These are phyloP conservation scores for Melanotaenia trifasciata DNA, from an alignment of 2,797 vertebrate species.

Conservation along the genomic window DNA sequence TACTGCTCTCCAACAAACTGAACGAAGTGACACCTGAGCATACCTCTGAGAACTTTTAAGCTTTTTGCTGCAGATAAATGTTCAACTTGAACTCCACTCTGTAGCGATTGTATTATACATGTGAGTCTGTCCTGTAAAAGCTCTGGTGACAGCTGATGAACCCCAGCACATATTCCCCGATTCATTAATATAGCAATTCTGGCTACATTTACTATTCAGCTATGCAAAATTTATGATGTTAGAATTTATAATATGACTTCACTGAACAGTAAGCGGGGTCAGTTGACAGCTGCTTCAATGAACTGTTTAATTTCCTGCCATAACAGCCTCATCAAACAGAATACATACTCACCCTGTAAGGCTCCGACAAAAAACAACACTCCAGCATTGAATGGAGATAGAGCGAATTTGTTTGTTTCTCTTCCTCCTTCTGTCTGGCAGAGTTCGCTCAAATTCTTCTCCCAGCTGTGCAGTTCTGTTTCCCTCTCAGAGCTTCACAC, in stretches of 20 bases:
- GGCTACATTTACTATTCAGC: conserved; percentile 17
- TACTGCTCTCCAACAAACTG: background rate
- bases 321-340: conserved; percentile 60
- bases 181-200: conserved; percentile 29
- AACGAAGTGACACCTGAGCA: background rate
- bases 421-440: conserved; percentile 37
- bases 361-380: conserved; percentile 39
- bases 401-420: conserved; percentile 23
- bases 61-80: conserved; percentile 4
- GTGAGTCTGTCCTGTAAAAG: conserved; percentile 19
- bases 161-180: conserved; percentile 46
- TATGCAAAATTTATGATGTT: conserved; percentile 26
- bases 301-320: conserved; percentile 53
- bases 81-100: conserved; percentile 1
- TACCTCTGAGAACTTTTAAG: background rate
- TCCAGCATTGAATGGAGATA: conserved; percentile 32
- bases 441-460: conserved; percentile 40
- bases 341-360: conserved; percentile 67
- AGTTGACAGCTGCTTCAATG: conserved; percentile 47
- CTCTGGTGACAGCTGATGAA: conserved; percentile 54
- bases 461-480: conserved; percentile 20
- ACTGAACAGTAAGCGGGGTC: conserved; percentile 6
- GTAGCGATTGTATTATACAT: conserved; percentile 7
- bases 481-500: conserved; percentile 56
- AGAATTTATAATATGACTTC: conserved; percentile 29